A percentile compares a stretch with the other conserved stretches of the same genome.
Conservation (phyloP, 2,113 vertebrate species). For the Tragelaphus scriptus region DNA sequence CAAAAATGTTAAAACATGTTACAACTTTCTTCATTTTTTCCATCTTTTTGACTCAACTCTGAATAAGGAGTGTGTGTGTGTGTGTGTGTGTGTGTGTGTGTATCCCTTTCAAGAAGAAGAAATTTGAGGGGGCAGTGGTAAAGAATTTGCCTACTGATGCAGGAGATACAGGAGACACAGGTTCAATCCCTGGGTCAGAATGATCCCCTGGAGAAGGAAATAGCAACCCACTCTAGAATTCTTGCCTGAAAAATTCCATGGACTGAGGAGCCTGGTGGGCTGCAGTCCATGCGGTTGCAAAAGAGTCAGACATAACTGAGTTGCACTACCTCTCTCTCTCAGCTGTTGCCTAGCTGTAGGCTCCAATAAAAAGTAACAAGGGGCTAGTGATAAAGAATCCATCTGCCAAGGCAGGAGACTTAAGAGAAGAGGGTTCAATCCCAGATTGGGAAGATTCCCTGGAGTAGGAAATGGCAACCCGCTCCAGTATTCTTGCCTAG, state of each 20-base stretch:
- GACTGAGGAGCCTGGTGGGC: not conserved
- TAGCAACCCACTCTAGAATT: not conserved
- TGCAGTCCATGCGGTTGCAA: not conserved
- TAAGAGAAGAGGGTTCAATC: not conserved
- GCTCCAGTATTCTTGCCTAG: not conserved
- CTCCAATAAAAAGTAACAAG: not conserved
- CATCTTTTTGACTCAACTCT: conserved; percentile 55
- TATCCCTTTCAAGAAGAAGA: not conserved
- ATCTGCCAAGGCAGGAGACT: not conserved
- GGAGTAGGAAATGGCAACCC: not conserved
- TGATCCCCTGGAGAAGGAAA: not conserved
- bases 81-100: not conserved
- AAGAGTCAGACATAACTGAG: not conserved
- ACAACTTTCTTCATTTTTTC: conserved; percentile 38
- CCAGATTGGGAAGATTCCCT: not conserved
- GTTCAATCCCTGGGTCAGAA: not conserved
- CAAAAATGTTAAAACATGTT: not conserved
- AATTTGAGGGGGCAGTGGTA: not conserved
- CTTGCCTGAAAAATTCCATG: not conserved
- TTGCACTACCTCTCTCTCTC: not conserved
- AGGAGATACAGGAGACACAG: not conserved
- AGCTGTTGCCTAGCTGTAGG: not conserved
- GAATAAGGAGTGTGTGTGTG: not conserved
- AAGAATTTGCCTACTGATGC: not conserved
- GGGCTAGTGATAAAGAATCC: not conserved